Evolutionary conservation across 2,888 invertebrate genomes (phyloP).

Genomic region (Vanessa cardui): DNA sequence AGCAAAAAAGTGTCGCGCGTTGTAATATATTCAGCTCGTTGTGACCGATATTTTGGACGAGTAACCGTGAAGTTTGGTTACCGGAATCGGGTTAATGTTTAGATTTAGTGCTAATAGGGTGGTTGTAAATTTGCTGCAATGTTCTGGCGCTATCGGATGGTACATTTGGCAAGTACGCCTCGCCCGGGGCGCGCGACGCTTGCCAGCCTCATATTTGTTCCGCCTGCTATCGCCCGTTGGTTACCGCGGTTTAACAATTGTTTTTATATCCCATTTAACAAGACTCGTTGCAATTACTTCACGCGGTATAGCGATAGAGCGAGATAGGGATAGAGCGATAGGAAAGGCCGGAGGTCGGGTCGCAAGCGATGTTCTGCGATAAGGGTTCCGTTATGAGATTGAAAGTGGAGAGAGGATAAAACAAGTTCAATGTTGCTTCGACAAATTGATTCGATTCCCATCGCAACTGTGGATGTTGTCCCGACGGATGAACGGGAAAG

Average conservation of each 20-base stretch:
- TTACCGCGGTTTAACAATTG: constrained; percentile 68
- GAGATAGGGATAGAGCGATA: constrained; percentile 11
- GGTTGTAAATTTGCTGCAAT: constrained; percentile 79
- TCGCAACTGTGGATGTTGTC: constrained; percentile 55
- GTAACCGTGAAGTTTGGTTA: constrained; percentile 75
- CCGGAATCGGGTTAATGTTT: constrained; percentile 81
- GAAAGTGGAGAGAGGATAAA: constrained; percentile 55
- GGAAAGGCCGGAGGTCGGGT: constrained; percentile 12
- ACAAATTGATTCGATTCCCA: constrained; percentile 76
- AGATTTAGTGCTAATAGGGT: constrained; percentile 82
- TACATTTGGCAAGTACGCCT: constrained; percentile 76
- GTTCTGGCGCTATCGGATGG: constrained; percentile 79
- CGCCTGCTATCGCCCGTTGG: constrained; percentile 56
- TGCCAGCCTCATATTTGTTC: constrained; percentile 73
- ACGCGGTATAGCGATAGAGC: constrained; percentile 10
- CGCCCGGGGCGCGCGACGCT: constrained; percentile 60
- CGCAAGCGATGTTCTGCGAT: constrained; percentile 21
- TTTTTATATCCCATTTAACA: constrained; percentile 58
- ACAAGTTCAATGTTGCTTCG: constrained; percentile 62
- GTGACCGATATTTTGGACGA: constrained; percentile 69
- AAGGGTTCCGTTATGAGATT: constrained; percentile 50
- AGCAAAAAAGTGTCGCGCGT: constrained; percentile 50
- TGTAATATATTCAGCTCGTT: constrained; percentile 58
- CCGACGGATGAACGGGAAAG: constrained; percentile 41
- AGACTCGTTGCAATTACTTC: constrained; percentile 30